These are phyloP conservation scores for Sebastes oblongus DNA, from an alignment of 2,797 vertebrate genomes.

Conservation along the genomic window DNA sequence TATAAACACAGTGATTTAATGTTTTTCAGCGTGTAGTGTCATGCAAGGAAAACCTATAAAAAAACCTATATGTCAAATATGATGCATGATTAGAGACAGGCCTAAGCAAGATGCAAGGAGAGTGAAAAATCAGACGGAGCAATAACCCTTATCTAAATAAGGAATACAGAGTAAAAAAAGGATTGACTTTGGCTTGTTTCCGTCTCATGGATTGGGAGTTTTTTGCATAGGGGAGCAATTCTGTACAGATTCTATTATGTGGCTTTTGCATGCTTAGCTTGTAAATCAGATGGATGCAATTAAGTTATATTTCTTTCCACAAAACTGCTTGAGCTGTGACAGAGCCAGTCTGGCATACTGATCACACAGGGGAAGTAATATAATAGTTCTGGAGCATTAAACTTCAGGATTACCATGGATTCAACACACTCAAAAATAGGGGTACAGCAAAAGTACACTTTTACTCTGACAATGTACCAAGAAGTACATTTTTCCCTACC, in stretches of 20 bases:
- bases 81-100: background rate
- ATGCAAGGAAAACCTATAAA: background rate
- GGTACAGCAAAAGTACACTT: conserved; percentile 3
- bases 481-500: background rate
- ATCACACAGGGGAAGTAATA: conserved; percentile 35
- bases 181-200: conserved; percentile 17
- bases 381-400: conserved; percentile 10
- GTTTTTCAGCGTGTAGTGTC: background rate
- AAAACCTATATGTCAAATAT: background rate
- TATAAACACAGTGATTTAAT: background rate
- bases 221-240: conserved; percentile 28
- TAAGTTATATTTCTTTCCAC: conserved; percentile 45
- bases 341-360: conserved; percentile 23
- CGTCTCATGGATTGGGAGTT: background rate
- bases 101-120: background rate
- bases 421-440: background rate
- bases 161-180: background rate
- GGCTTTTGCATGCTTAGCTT: conserved; percentile 43
- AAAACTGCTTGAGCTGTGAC: conserved; percentile 23
- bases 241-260: conserved; percentile 31
- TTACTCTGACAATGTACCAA: background rate
- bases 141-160: background rate
- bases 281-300: conserved; percentile 42
- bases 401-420: conserved; percentile 8
- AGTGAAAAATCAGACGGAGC: background rate